Evolutionary conservation across 2,888 invertebrate genomes (phyloP).

Genomic region (Lycophotia porphyrea): DNA sequence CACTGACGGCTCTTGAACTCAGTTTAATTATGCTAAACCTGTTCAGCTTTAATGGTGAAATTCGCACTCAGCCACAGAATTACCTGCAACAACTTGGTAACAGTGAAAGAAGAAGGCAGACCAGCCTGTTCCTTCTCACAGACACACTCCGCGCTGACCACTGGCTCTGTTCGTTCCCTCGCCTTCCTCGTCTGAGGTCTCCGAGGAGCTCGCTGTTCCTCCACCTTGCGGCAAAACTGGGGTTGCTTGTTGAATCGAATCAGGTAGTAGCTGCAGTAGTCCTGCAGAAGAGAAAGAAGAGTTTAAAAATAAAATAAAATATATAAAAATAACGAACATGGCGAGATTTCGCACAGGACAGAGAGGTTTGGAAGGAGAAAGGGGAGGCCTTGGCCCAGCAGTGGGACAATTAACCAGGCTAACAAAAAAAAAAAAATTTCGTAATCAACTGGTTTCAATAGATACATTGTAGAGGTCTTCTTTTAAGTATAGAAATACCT

Average conservation of each 20-base stretch:
- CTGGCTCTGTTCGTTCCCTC: slow-evolving; percentile 64
- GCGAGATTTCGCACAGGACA: too few species aligned
- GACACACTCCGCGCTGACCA: slow-evolving; percentile 44
- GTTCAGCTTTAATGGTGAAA: background rate
- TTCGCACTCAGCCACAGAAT: background rate
- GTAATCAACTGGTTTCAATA: too few species aligned
- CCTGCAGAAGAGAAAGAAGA: background rate
- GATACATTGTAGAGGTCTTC: too few species aligned
- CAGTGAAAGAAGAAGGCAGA: slow-evolving; percentile 79
- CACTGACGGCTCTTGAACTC: too few species aligned
- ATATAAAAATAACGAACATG: too few species aligned
- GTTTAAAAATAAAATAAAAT: too few species aligned
- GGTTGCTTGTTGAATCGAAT: slow-evolving; percentile 96
- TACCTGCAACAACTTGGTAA: slow-evolving; percentile 79
- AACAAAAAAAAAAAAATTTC: too few species aligned
- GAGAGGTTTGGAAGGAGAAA: too few species aligned
- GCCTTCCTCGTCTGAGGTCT: slow-evolving; percentile 76
- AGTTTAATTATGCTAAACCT: background rate
- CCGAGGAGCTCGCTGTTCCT: slow-evolving; percentile 70
- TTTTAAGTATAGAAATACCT: too few species aligned
- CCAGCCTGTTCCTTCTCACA: slow-evolving; percentile 69
- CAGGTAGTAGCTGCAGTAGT: slow-evolving; percentile 96
- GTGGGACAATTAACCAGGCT: too few species aligned
- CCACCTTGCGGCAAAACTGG: slow-evolving; percentile 92
- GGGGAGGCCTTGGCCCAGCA: too few species aligned